Evolutionary conservation across 2,888 invertebrate genomes (phyloP).

Genomic region (Trichogramma evanescens): DNA sequence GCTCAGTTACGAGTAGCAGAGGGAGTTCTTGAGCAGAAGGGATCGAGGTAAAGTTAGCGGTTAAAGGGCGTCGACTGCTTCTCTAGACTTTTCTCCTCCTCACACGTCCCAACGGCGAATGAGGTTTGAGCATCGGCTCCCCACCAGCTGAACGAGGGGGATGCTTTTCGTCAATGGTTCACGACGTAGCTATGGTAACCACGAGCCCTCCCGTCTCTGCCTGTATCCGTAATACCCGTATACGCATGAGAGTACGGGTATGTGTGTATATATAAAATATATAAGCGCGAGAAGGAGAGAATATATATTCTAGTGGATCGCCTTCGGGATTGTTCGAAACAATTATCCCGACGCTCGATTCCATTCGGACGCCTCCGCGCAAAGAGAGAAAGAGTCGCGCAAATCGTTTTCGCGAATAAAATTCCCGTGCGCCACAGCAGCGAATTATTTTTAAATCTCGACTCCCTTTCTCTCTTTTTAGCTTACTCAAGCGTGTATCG

Average conservation of each 20-base stretch:
- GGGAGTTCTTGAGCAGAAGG: no score
- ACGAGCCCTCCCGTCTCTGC: slow-evolving; percentile 27
- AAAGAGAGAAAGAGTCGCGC: slow-evolving; percentile 10
- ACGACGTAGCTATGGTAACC: slow-evolving; percentile 42
- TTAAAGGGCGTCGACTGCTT: not conserved
- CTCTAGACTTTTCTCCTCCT: slow-evolving; percentile 1
- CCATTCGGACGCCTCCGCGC: slow-evolving; percentile 33
- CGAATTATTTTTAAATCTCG: slow-evolving; percentile 38
- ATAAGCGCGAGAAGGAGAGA: no score
- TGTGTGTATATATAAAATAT: no score
- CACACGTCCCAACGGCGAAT: slow-evolving; percentile 16
- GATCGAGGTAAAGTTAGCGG: not conserved
- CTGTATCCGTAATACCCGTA: not conserved
- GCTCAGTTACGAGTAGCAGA: no score
- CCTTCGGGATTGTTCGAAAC: slow-evolving; percentile 45
- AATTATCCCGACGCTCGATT: slow-evolving; percentile 46
- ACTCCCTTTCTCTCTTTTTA: no score
- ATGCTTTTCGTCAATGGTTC: slow-evolving; percentile 14
- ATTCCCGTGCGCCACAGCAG: slow-evolving; percentile 29
- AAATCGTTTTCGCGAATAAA: slow-evolving; percentile 42
- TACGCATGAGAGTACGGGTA: not conserved
- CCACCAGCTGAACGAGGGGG: slow-evolving; percentile 9
- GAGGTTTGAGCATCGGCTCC: slow-evolving; percentile 1
- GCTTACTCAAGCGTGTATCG: no score
- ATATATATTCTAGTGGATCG: slow-evolving; percentile 24